Conservation (phyloP, 2,888 invertebrate species). For the Salpingus planirostris region DNA sequence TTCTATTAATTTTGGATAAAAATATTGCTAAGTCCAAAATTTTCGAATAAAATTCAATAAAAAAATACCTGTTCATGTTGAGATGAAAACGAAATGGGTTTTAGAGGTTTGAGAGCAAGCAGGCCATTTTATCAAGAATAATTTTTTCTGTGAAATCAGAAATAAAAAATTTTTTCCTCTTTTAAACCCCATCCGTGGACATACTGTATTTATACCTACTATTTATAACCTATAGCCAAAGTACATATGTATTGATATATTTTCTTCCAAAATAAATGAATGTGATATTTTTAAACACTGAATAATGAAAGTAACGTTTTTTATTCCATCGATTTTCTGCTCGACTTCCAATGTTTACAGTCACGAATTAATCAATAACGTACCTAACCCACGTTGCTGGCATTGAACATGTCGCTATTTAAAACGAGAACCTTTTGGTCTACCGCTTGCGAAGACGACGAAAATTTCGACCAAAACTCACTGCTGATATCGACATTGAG, state of each 20-base stretch:
- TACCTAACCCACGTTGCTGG: conserved; percentile 17
- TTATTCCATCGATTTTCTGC: conserved; percentile 13
- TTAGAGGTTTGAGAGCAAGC: too few relatives aligned
- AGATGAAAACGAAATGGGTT: too few relatives aligned
- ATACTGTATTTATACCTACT: too few relatives aligned
- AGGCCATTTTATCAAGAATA: too few relatives aligned
- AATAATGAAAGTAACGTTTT: too few relatives aligned
- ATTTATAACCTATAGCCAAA: conserved; percentile 14
- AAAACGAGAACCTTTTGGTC: conserved; percentile 87
- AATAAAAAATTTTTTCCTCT: too few relatives aligned
- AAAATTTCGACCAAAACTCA: conserved; percentile 46
- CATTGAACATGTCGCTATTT: conserved; percentile 92
- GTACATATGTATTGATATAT: conserved; percentile 14
- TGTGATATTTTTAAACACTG: conserved; percentile 15
- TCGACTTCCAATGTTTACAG: conserved; percentile 19
- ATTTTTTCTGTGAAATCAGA: too few relatives aligned
- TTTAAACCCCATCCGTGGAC: too few relatives aligned
- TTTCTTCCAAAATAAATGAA: conserved; percentile 11
- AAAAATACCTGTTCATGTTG: too few relatives aligned
- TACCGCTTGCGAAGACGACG: conserved; percentile 56
- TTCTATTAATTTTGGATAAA: too few relatives aligned
- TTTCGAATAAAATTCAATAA: too few relatives aligned
- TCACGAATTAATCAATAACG: conserved; percentile 23
- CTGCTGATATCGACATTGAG: conserved; percentile 46
- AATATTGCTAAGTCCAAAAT: too few relatives aligned